Conservation (phyloP, 2,797 vertebrate species). For the Chanos chanos region DNA sequence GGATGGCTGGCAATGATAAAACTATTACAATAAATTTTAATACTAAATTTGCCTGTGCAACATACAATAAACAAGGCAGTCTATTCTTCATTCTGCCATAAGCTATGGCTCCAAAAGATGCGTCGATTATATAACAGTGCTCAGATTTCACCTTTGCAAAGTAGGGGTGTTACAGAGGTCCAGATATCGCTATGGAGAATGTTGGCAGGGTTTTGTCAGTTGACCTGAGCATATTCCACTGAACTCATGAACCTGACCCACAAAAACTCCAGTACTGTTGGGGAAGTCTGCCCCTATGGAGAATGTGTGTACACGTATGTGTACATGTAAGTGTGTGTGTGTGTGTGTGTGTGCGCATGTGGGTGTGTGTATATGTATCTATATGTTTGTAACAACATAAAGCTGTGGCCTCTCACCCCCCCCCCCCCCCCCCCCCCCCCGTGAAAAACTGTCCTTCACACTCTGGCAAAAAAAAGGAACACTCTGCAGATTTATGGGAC, state of each 20-base stretch:
- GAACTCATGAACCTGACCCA: neutral
- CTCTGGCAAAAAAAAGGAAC: neutral
- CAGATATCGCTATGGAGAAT: no score
- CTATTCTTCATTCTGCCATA: no score
- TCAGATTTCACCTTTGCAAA: no score
- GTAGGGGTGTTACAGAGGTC: no score
- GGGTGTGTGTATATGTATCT: neutral
- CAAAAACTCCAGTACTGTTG: no score
- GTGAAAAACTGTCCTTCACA: neutral
- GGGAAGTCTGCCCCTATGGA: neutral
- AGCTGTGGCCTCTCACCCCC: neutral
- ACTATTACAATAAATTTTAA: conserved; percentile 13
- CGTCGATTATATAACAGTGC: no score
- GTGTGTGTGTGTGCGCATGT: neutral
- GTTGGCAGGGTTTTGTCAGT: neutral
- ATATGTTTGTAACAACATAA: neutral
- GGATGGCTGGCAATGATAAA: neutral
- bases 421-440: no score
- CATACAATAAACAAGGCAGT: neutral
- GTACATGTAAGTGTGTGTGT: neutral
- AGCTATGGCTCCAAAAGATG: no score
- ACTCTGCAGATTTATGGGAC: conserved; percentile 11
- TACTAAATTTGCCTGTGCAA: conserved; percentile 9
- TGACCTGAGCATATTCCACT: neutral
- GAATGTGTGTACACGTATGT: neutral